Conservation (phyloP, 2,888 invertebrate species). For the Gryllus longicercus region DNA sequence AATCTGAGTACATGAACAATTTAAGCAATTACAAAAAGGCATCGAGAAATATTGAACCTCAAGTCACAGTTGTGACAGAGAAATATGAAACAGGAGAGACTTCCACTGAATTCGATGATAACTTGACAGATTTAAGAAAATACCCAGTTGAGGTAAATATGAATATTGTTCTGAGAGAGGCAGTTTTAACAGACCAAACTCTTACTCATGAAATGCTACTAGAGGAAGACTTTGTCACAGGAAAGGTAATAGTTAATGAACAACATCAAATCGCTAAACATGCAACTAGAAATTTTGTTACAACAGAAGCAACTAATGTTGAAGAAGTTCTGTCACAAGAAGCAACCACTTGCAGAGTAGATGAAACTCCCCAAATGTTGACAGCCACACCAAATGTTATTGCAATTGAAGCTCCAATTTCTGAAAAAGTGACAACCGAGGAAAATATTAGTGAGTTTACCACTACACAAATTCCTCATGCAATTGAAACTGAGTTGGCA, state of each 20-base stretch:
- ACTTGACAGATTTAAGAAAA: too few species aligned
- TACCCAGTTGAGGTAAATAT: too few species aligned
- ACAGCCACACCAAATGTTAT: constrained; percentile 50
- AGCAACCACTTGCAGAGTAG: neutral
- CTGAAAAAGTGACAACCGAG: constrained; percentile 28
- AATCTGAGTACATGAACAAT: too few species aligned
- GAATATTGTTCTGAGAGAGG: neutral
- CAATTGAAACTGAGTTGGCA: constrained; percentile 26
- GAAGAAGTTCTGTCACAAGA: constrained; percentile 30
- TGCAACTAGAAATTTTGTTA: neutral
- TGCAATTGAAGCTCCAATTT: constrained; percentile 44
- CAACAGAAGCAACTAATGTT: constrained; percentile 1
- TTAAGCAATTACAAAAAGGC: too few species aligned
- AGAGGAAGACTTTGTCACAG: neutral
- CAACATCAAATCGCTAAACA: neutral
- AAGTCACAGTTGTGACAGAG: too few species aligned
- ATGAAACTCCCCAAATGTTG: constrained; percentile 44
- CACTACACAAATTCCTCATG: constrained; percentile 3
- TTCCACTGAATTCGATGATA: too few species aligned
- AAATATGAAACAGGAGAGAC: too few species aligned
- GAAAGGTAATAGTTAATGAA: neutral
- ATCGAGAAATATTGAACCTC: too few species aligned
- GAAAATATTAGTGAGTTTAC: constrained; percentile 25
- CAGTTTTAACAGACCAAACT: constrained; percentile 34
- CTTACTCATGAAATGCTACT: neutral